These are phyloP conservation scores for Laodelphax striatellus DNA, from an alignment of 1,140 invertebrate genomes.

Conservation along the genomic window DNA sequence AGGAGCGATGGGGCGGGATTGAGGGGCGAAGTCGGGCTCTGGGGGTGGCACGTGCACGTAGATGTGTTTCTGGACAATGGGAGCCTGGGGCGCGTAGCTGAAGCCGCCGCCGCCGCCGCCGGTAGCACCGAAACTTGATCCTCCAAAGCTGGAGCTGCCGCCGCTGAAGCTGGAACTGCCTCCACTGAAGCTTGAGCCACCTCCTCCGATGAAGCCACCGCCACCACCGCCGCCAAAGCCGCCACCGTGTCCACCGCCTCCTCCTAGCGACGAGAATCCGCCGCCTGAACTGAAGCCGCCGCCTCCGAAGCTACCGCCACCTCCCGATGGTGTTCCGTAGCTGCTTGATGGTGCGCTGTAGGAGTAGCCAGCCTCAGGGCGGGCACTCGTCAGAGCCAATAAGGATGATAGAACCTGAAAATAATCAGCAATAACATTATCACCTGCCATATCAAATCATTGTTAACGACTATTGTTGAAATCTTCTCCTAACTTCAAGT, in stretches of 20 bases:
- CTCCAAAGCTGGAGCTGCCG: constrained; percentile 27
- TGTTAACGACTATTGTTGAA: neutral
- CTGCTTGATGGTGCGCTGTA: constrained; percentile 33
- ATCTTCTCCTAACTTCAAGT: neutral
- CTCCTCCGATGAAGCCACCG: constrained; percentile 24
- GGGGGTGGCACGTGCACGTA: constrained; percentile 70
- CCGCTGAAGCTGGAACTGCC: constrained; percentile 21
- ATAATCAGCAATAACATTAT: neutral
- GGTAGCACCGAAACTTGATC: constrained; percentile 26
- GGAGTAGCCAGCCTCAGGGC: constrained; percentile 40
- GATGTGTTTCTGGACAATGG: constrained; percentile 63
- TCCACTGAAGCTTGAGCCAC: constrained; percentile 24
- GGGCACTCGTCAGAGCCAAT: constrained; percentile 35
- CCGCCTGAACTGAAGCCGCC: constrained; percentile 24
- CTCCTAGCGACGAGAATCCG: constrained; percentile 22
- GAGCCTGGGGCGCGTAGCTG: constrained; percentile 28
- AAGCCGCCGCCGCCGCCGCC: constrained; percentile 30
- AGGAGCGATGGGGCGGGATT: constrained; percentile 41
- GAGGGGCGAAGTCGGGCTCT: constrained; percentile 47
- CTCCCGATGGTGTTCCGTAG: constrained; percentile 25
- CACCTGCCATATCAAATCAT: neutral
- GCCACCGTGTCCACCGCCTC: constrained; percentile 28
- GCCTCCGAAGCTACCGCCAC: constrained; percentile 22
- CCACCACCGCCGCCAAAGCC: constrained; percentile 26
- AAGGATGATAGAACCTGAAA: constrained; percentile 39